Evolutionary conservation across 2,888 invertebrate genomes (phyloP).

Genomic region (Ennomos fuscantarius): DNA sequence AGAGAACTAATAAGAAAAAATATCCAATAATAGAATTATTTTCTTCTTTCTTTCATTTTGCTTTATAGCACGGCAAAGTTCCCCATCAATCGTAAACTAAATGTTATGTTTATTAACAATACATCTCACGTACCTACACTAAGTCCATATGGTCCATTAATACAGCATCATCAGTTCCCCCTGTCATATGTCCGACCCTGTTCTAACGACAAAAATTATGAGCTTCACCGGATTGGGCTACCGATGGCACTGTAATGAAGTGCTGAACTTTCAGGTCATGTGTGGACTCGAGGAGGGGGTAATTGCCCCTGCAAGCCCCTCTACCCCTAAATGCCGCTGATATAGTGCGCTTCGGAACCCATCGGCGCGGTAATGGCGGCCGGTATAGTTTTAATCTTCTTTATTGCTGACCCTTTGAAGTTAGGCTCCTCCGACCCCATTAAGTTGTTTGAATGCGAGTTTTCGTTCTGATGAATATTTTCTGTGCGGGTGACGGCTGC

Average conservation of each 20-base stretch:
- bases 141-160: slow-evolving; percentile 29
- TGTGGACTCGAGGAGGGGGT: slow-evolving; percentile 57
- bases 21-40: no score
- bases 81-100: no score
- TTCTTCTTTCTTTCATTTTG: no score
- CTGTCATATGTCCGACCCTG: slow-evolving; percentile 30
- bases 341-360: slow-evolving; percentile 65
- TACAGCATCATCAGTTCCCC: slow-evolving; percentile 26
- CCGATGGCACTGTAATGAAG: slow-evolving; percentile 74
- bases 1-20: no score
- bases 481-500: slow-evolving; percentile 22
- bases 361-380: slow-evolving; percentile 62
- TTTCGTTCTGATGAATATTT: slow-evolving; percentile 29
- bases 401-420: slow-evolving; percentile 73
- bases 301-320: slow-evolving; percentile 52
- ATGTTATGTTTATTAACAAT: no score
- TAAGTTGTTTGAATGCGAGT: slow-evolving; percentile 50
- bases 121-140: slow-evolving; percentile 43
- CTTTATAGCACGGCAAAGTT: no score
- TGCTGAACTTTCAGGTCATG: slow-evolving; percentile 79
- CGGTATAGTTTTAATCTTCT: slow-evolving; percentile 80
- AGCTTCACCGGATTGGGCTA: slow-evolving; percentile 65
- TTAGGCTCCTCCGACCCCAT: slow-evolving; percentile 56
- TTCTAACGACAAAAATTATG: slow-evolving; percentile 59
- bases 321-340: slow-evolving; percentile 48